Base-by-base conservation (phyloP, 2,888 invertebrate species). In the Drosophila recens region DNA sequence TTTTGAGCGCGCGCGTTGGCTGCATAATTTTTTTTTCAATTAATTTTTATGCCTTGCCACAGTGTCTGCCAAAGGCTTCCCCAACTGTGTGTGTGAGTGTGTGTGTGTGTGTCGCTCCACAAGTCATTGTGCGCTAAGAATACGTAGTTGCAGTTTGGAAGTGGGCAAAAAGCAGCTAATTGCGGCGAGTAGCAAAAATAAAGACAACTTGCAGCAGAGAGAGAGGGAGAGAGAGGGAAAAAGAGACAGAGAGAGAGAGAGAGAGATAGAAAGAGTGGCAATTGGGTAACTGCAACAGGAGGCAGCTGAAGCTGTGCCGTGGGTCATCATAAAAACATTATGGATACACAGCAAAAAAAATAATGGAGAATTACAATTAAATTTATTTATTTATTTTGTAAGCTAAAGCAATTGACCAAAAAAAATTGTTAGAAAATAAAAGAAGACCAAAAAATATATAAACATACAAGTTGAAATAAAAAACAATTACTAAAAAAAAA, bases 251-350 rank as follows among this genome's bases (percentile, higher is more conserved):
- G 46, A 17, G 49, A 49, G 4, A 42, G 23, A 68, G 64, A 40
- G 57, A 6, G 33, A 13, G 13, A 9, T 15, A 2, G 23, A 13
- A 10, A 13, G 34, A 13, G 20, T 9, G 20, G 4, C 3, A 42
- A 68, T 64, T 48, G 57, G 40, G 42, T 54, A 58, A 42, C 57
- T 45, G 52, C 53, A 20, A 17, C 54, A 36, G 56, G 46, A 46
- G 69, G 20, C 51, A 33, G 61, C 27, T 48, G 53, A 15, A 45
- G 59, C 54, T 45, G 27, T 69, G 81, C 84, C 82, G 67, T 73
- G 82, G 85, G 90, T 86, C 90, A 86, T 86, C 85, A 86, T 86
- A 90, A 87, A 89, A 89, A 75, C 89, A 89, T 89, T 90, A 89
- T 86, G 87, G 76, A 71, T 61, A n/a, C 38, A 38, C 38, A 6